Evolutionary conservation across 2,888 invertebrate species (phyloP).

Genomic region (Drosophila longiperda): DNA sequence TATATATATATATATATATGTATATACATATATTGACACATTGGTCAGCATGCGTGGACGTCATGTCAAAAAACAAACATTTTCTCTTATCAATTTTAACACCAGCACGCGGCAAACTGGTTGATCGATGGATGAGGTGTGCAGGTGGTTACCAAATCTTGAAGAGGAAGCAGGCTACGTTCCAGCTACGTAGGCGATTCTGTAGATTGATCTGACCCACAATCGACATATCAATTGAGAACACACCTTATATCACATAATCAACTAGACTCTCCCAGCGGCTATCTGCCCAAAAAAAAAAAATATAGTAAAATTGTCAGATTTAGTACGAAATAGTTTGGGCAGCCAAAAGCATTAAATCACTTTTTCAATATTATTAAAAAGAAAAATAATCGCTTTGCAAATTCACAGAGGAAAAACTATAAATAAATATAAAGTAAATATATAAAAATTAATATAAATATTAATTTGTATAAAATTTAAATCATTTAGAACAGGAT

Average conservation of each 20-base stretch:
- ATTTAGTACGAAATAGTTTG: too few species aligned
- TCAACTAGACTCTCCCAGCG: neutral
- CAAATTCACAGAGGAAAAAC: neutral
- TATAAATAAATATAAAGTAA: neutral
- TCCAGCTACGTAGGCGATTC: constrained; percentile 6
- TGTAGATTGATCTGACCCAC: constrained; percentile 14
- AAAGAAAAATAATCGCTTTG: neutral
- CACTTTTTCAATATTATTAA: neutral
- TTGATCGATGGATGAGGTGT: constrained; percentile 44
- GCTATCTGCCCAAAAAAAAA: too few species aligned
- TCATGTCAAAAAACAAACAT: constrained; percentile 64
- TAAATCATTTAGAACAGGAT: neutral
- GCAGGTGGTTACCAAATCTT: constrained; percentile 14
- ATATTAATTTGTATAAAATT: neutral
- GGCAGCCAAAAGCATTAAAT: neutral
- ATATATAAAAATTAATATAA: neutral
- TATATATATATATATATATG: too few species aligned
- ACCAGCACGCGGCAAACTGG: constrained; percentile 16
- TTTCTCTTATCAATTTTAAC: constrained; percentile 52
- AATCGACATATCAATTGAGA: constrained; percentile 2
- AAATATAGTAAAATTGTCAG: too few species aligned
- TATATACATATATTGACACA: constrained; percentile 8
- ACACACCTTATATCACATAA: neutral
- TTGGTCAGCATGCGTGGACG: constrained; percentile 59
- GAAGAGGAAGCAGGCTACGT: neutral